Evolutionary conservation across 2,888 invertebrate species (phyloP).

Genomic region (Sarcophaga caerulescens): DNA sequence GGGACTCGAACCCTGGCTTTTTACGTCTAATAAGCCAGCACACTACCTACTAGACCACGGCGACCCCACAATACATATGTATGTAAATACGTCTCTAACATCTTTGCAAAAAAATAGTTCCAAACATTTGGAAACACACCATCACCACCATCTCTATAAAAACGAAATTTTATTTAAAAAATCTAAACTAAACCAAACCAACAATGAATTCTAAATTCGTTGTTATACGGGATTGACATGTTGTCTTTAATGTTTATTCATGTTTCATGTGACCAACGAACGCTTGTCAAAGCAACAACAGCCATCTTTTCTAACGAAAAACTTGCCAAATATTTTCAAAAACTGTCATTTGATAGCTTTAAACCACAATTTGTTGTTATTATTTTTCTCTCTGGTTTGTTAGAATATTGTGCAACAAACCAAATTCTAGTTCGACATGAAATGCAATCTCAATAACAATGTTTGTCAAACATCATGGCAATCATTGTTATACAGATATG

Average conservation of each 20-base stretch:
- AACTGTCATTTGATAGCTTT: not conserved
- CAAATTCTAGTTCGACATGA: conserved; percentile 24
- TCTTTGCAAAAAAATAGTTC: too few relatives aligned
- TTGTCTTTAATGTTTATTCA: not conserved
- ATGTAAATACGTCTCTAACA: too few relatives aligned
- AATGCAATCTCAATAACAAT: conserved; percentile 13
- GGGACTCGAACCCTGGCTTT: too few relatives aligned
- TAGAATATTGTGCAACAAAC: conserved; percentile 25
- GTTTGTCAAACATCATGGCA: not conserved
- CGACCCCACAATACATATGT: too few relatives aligned
- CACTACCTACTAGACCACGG: too few relatives aligned
- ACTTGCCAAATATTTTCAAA: conserved; percentile 11
- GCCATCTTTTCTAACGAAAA: not conserved
- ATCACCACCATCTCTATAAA: too few relatives aligned
- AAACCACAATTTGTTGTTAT: conserved; percentile 36
- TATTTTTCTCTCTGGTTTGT: conserved; percentile 3
- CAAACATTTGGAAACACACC: rapidly evolving
- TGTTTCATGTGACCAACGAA: not conserved
- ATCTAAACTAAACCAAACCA: too few relatives aligned
- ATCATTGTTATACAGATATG: not conserved
- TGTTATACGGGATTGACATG: not conserved
- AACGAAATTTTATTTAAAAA: too few relatives aligned
- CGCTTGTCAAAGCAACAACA: not conserved
- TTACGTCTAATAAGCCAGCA: too few relatives aligned
- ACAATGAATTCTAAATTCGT: not conserved